Conservation (phyloP, 2,113 vertebrate species). For the Ceratotherium simum region DNA sequence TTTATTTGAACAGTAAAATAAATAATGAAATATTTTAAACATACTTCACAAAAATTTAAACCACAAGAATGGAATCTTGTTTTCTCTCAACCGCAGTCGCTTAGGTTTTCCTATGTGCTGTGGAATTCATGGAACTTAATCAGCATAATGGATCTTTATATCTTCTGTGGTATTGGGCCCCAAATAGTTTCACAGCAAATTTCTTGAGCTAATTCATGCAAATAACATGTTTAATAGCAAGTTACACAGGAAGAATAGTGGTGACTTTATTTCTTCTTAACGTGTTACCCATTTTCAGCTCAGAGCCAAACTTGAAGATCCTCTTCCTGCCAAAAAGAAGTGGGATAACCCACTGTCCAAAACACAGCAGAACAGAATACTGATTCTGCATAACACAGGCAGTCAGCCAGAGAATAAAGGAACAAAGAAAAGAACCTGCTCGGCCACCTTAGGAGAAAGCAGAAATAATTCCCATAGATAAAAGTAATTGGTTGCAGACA, state of each 20-base stretch:
- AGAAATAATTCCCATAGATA: neutral
- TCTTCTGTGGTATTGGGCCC: neutral
- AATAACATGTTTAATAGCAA: constrained; percentile 52
- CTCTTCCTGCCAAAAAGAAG: constrained; percentile 65
- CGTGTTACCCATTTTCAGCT: constrained; percentile 64
- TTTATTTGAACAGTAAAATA: constrained; percentile 42
- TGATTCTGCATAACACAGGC: constrained; percentile 41
- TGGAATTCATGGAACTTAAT: neutral
- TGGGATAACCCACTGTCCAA: constrained; percentile 54
- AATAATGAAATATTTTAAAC: constrained; percentile 29
- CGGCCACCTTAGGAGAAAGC: neutral
- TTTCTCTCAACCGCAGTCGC: neutral
- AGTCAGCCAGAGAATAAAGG: constrained; percentile 39
- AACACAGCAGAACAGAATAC: constrained; percentile 53
- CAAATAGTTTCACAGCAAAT: constrained; percentile 24
- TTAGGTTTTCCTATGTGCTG: constrained; percentile 32
- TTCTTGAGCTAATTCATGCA: constrained; percentile 52
- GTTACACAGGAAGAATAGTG: constrained; percentile 31
- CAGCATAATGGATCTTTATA: neutral
- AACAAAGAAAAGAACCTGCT: constrained; percentile 37
- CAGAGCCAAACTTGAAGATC: constrained; percentile 62
- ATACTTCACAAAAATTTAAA: neutral
- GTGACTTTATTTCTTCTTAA: constrained; percentile 71
- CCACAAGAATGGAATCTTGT: neutral
- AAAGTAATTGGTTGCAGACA: neutral